Evolutionary conservation across 2,888 invertebrate species (phyloP).

Genomic region (Orthonevra nobilis): DNA sequence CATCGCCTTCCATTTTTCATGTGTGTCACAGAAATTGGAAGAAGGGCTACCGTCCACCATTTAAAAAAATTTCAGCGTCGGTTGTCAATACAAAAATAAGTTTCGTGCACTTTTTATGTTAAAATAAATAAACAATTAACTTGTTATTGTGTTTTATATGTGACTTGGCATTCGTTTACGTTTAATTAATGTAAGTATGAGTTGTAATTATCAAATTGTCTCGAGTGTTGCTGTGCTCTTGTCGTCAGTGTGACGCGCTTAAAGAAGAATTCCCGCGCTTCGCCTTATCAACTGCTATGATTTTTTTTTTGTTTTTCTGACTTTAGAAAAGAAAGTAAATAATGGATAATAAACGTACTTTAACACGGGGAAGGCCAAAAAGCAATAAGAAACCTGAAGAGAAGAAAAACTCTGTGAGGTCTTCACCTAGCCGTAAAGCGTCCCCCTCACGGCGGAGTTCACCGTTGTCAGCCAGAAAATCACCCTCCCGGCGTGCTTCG

Average conservation of each 20-base stretch:
- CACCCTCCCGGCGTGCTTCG: conserved; percentile 81
- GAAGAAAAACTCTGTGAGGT: conserved; percentile 13
- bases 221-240: not conserved
- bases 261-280: conserved; percentile 26
- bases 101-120: conserved; percentile 34
- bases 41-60: conserved; percentile 34
- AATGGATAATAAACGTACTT: conserved; percentile 72
- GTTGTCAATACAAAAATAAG: conserved; percentile 51
- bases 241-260: conserved; percentile 25
- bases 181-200: conserved; percentile 32
- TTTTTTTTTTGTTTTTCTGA: not conserved
- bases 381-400: conserved; percentile 38
- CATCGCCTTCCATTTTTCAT: conserved; percentile 20
- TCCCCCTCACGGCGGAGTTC: conserved; percentile 75
- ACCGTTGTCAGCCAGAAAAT: conserved; percentile 80
- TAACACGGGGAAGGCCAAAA: conserved; percentile 68
- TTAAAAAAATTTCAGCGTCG: conserved; percentile 47
- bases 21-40: conserved; percentile 36
- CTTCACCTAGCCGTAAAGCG: conserved; percentile 58
- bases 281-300: conserved; percentile 28
- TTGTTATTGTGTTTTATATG: conserved; percentile 4
- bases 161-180: not conserved
- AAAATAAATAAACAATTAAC: conserved; percentile 5
- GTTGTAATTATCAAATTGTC: not conserved
- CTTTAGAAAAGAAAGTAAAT: conserved; percentile 18